Conservation (phyloP, 2,113 vertebrate genomes). For the Chrysemys picta region DNA sequence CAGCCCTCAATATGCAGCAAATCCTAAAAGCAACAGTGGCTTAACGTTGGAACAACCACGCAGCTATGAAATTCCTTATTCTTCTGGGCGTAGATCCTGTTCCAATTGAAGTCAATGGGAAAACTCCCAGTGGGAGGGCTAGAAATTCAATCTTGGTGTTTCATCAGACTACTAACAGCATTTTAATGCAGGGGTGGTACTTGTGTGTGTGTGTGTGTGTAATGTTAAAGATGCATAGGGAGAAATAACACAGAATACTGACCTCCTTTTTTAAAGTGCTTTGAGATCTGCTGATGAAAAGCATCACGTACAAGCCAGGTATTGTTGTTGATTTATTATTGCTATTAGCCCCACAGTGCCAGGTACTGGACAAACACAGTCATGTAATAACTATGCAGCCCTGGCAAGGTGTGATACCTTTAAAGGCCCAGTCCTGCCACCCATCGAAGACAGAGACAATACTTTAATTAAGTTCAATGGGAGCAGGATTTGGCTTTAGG, state of each 20-base stretch:
- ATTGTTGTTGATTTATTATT: background rate
- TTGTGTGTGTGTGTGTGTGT: background rate
- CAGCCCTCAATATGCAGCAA: background rate
- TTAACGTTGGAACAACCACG: background rate
- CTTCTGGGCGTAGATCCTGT: background rate
- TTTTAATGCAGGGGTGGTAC: background rate
- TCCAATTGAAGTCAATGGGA: background rate
- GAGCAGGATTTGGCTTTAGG: background rate
- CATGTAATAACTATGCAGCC: fast-evolving
- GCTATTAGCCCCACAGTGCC: background rate
- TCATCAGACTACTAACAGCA: background rate
- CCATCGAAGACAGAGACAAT: background rate
- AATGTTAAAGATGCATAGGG: background rate
- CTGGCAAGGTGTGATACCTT: background rate
- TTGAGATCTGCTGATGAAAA: background rate
- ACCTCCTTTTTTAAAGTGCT: background rate
- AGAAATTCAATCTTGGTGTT: background rate
- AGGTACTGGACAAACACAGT: background rate
- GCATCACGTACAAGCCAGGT: background rate
- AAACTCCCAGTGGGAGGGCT: background rate
- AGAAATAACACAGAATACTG: background rate
- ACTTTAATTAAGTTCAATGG: background rate
- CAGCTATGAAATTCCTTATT: background rate
- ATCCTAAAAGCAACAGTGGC: background rate
- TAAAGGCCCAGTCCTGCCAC: background rate